Evolutionary conservation across 1,140 invertebrate genomes (phyloP).

Genomic region (Drosophila lacteicornis): DNA sequence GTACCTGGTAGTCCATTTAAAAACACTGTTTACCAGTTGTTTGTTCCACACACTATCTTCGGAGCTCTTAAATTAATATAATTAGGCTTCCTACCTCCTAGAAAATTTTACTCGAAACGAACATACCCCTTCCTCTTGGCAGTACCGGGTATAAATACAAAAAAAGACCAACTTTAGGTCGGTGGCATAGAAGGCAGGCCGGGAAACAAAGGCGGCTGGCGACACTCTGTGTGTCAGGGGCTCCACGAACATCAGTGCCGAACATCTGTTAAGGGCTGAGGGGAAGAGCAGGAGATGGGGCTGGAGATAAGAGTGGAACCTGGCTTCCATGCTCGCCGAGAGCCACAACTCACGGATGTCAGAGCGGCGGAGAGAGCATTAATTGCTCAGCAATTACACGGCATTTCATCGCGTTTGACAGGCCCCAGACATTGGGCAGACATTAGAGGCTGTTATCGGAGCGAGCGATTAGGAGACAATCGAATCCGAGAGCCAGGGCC

Average conservation of each 20-base stretch:
- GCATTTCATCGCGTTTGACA: conserved; percentile 23
- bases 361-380: conserved; percentile 12
- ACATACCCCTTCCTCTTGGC: background rate
- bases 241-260: conserved; percentile 5
- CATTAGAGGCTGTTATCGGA: conserved; percentile 17
- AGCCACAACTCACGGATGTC: conserved; percentile 4
- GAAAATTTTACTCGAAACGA: fast-evolving
- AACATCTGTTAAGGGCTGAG: conserved; percentile 13
- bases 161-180: conserved; percentile 7
- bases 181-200: background rate
- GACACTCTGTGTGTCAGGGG: conserved; percentile 16
- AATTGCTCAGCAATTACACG: conserved; percentile 41
- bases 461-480: conserved; percentile 19
- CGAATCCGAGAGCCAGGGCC: background rate
- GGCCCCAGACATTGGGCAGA: conserved; percentile 23
- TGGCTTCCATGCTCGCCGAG: background rate
- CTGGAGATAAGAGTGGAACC: conserved; percentile 4
- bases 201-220: conserved; percentile 29
- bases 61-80: background rate
- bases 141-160: background rate
- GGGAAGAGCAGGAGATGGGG: background rate
- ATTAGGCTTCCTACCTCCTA: background rate
- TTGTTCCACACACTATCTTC: no score
- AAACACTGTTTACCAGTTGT: no score
- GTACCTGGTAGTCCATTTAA: conserved; percentile 6